Conservation (phyloP, 2,888 invertebrate genomes). For the Patella ulyssiponensis region DNA sequence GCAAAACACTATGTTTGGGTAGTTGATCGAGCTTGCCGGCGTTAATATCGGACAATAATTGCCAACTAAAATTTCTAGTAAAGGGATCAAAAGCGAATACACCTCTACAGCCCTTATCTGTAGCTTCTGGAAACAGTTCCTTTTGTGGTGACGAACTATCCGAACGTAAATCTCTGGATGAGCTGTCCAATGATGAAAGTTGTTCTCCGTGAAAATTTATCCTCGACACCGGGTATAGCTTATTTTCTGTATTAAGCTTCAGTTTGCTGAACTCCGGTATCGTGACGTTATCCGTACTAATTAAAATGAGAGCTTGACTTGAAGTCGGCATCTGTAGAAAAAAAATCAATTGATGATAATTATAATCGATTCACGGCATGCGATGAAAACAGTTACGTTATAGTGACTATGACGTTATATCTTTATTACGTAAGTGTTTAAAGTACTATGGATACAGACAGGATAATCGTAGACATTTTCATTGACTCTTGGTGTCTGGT, state of each 20-base stretch:
- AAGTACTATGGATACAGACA: too few relatives aligned
- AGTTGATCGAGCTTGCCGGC: background rate
- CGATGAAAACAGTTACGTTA: too few relatives aligned
- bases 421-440: too few relatives aligned
- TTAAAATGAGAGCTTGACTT: constrained; percentile 52
- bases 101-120: constrained; percentile 14
- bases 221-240: background rate
- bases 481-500: too few relatives aligned
- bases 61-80: constrained; percentile 13
- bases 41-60: constrained; percentile 8
- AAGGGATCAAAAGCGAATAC: constrained; percentile 16
- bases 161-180: background rate
- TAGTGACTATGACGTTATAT: too few relatives aligned
- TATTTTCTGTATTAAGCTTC: background rate
- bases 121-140: background rate
- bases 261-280: constrained; percentile 20
- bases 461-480: too few relatives aligned
- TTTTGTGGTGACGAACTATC: background rate
- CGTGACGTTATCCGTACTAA: constrained; percentile 38
- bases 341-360: too few relatives aligned
- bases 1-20: too few relatives aligned
- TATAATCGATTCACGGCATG: too few relatives aligned
- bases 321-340: constrained; percentile 50
- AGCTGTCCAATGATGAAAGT: background rate
- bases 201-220: constrained; percentile 15